Base-by-base conservation (phyloP, 1,140 invertebrate genomes). In the Ooceraea biroi region DNA sequence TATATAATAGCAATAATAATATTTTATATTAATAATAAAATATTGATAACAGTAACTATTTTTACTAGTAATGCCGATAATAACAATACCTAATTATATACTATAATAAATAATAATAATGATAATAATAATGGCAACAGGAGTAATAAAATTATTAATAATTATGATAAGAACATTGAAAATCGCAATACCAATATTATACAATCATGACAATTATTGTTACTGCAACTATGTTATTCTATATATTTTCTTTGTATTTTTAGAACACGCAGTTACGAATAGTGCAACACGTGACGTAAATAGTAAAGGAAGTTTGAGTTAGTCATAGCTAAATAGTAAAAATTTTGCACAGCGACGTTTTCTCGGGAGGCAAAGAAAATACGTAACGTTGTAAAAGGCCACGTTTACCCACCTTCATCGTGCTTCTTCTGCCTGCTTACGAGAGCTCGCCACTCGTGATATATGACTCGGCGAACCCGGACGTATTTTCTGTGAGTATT, bases 381-480 rank as follows among this genome's bases (percentile, higher is more conserved):
- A 80, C 30, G 50, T 60, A 85, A 82, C 85, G 85, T 90, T 88
- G 83, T 80, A 83, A 87, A 86, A 78, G 82, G 80, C 72, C 41
- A 69, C 60, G 61, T 78, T 87, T 87, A 88, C 30, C 65, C 57
- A 78, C 84, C 73, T 84, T 88, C 63, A 63, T 72, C 85, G 82
- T 69, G 78, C 69, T 87, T 73, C 85, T 74, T 83, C 68, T 84
- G 73, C 84, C 61, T 61, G 46, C 82, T 82, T 74, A 74, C 57
- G 57, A 82, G 63, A 88, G 69, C 86, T 88, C 80, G 69, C 69
- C 86, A 27, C 72, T 65, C 50, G 65, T 90, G 89, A 90, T 88
- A 90, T 90, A 90, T 87, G 83, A 77, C 89, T 83, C 82, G 82
- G 60, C 84, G 88, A 90, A 90, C 89, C 89, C 89, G 88, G 89